Conservation (phyloP, 2,888 invertebrate species). For the Hermaeophaga mercurialis region DNA sequence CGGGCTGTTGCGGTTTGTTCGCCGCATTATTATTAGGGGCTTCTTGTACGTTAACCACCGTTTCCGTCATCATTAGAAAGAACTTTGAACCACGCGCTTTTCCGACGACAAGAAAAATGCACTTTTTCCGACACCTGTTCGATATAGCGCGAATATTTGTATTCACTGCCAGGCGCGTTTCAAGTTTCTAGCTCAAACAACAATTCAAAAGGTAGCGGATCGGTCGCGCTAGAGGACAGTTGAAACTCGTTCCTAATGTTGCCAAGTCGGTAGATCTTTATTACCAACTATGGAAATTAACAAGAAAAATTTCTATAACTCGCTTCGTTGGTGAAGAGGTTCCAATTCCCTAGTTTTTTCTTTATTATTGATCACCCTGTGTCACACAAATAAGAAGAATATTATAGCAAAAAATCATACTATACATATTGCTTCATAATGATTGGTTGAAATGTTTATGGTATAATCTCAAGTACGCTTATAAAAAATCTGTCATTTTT, state of each 20-base stretch:
- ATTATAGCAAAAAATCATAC: too few relatives aligned
- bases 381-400: too few relatives aligned
- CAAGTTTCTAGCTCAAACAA: constrained; percentile 19
- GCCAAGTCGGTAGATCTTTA: constrained; percentile 1
- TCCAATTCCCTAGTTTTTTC: too few relatives aligned
- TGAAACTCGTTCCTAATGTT: constrained; percentile 18
- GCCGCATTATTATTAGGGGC: constrained; percentile 61
- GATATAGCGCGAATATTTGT: constrained; percentile 2
- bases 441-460: too few relatives aligned
- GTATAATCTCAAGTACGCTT: too few relatives aligned
- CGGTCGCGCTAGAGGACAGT: constrained; percentile 27
- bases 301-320: too few relatives aligned
- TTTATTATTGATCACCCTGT: too few relatives aligned
- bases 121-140: constrained; percentile 23
- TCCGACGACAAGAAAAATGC: not conserved
- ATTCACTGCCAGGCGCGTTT: constrained; percentile 11
- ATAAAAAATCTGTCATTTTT: too few relatives aligned
- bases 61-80: constrained; percentile 76
- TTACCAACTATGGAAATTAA: too few relatives aligned
- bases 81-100: constrained; percentile 18
- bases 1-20: constrained; percentile 37
- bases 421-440: too few relatives aligned
- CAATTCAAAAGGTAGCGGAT: constrained; percentile 34
- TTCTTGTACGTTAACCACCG: constrained; percentile 79
- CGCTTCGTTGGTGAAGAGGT: too few relatives aligned